Evolutionary conservation across 1,140 invertebrate species (phyloP).

Genomic region (Paraescarpia echinospica): DNA sequence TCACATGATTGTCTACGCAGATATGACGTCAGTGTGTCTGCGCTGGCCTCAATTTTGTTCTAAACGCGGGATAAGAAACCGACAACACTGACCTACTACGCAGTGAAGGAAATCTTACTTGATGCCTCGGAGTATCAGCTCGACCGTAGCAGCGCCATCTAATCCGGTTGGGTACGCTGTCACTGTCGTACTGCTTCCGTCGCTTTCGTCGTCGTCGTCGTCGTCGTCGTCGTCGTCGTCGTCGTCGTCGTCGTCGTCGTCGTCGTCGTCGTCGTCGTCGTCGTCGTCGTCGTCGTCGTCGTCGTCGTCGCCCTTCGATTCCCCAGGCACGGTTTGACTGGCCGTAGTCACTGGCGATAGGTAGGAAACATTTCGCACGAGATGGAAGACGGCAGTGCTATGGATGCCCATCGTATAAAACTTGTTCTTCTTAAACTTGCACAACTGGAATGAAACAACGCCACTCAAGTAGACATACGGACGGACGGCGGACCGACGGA

Average conservation of each 20-base stretch:
- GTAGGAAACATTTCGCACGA: neutral
- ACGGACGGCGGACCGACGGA: no score
- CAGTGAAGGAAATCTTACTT: neutral
- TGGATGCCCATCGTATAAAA: conserved; percentile 35
- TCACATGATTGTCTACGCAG: no score
- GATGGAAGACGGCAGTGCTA: conserved; percentile 12
- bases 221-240: no score
- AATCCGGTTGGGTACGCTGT: neutral
- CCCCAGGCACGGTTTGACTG: neutral
- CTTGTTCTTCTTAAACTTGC: conserved; percentile 33
- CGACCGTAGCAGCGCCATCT: neutral
- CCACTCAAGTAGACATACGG: neutral
- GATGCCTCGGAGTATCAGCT: neutral
- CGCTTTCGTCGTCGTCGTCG: no score
- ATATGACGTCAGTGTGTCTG: no score
- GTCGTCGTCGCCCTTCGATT: neutral
- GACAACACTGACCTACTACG: neutral
- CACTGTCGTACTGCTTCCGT: neutral
- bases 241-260: no score
- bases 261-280: neutral
- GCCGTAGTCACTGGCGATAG: neutral
- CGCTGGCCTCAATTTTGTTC: neutral
- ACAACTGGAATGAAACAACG: conserved; percentile 30
- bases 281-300: neutral
- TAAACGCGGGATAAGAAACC: neutral